phyloP scores from a whole-genome alignment of 2,888 invertebrate species.

The Morpho deidamia region DNA sequence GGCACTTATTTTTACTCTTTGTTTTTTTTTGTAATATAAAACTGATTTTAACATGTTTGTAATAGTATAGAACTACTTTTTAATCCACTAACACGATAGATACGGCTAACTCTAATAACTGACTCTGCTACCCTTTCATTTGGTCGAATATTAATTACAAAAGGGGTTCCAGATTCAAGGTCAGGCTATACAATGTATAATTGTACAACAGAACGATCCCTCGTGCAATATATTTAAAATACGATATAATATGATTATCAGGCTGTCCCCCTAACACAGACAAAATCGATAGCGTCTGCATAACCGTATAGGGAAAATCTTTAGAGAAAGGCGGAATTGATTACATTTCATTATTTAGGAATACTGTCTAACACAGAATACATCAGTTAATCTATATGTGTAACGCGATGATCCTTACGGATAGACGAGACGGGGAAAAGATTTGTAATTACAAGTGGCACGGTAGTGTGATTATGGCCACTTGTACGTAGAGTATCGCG shows the following conservation, averaged over 20 bases:
- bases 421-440: too few relatives aligned
- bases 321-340: background rate
- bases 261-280: conserved; percentile 75
- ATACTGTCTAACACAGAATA: too few relatives aligned
- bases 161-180: conserved; percentile 47
- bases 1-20: too few relatives aligned
- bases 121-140: conserved; percentile 19
- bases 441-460: too few relatives aligned
- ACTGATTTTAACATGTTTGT: too few relatives aligned
- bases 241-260: conserved; percentile 73
- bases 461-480: too few relatives aligned
- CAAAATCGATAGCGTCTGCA: conserved; percentile 76
- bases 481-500: too few relatives aligned
- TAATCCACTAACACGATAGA: background rate
- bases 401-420: too few relatives aligned
- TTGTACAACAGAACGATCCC: conserved; percentile 39
- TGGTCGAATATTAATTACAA: conserved; percentile 27
- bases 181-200: conserved; percentile 36
- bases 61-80: too few relatives aligned
- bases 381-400: too few relatives aligned
- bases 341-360: background rate
- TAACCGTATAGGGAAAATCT: conserved; percentile 56
- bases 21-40: too few relatives aligned
- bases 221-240: conserved; percentile 64
- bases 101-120: conserved; percentile 2